Conservation (phyloP, 35 echinoderm and acorn worm species). For the Apostichopus parvimensis region DNA sequence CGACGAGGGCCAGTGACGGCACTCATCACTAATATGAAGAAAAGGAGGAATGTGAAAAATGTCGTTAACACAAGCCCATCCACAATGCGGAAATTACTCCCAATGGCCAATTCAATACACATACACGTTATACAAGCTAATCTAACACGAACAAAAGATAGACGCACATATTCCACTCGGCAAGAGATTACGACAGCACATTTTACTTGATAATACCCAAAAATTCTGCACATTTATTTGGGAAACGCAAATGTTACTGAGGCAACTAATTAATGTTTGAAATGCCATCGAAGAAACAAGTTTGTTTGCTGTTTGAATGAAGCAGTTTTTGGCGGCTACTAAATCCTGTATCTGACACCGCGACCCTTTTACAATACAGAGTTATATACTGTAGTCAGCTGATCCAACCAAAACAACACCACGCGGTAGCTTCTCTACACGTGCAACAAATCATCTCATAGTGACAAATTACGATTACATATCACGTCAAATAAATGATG, state of each 20-base stretch:
- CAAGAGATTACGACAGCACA: background rate
- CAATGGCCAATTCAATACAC: background rate
- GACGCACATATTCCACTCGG: background rate
- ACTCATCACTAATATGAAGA: background rate
- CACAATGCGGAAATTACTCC: slow-evolving; percentile 38
- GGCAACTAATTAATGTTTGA: background rate
- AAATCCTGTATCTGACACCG: background rate
- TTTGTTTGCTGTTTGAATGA: slow-evolving; percentile 1
- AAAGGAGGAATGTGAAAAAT: slow-evolving; percentile 48
- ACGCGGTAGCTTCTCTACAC: slow-evolving; percentile 4
- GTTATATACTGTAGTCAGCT: slow-evolving; percentile 15
- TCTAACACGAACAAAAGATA: slow-evolving; percentile 5
- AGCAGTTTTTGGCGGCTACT: slow-evolving; percentile 22
- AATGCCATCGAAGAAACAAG: background rate
- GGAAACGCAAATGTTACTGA: background rate
- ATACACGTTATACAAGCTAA: background rate
- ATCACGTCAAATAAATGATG: background rate
- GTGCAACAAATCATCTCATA: background rate
- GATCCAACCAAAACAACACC: slow-evolving; percentile 52
- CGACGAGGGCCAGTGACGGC: slow-evolving; percentile 15
- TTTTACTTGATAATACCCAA: no score
- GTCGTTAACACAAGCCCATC: slow-evolving; percentile 13
- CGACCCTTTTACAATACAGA: background rate
- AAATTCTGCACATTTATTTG: no score
- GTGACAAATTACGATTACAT: background rate